Conservation (phyloP, 2,797 vertebrate species). For the Alexandromys oeconomus region DNA sequence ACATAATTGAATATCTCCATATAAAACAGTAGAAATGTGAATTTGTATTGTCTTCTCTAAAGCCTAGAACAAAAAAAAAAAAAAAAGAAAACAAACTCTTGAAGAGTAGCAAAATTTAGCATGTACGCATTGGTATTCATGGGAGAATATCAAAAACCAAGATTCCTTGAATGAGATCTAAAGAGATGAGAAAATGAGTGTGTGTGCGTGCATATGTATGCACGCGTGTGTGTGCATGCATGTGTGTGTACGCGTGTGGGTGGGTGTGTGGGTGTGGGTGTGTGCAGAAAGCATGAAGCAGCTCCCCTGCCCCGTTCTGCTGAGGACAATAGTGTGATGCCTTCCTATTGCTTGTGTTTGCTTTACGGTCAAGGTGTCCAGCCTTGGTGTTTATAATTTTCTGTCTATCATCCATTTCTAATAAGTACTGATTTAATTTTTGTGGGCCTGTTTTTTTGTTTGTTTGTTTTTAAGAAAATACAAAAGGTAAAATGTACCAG, state of each 20-base stretch:
- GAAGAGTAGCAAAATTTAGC: constrained; percentile 39
- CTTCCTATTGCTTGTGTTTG: constrained; percentile 69
- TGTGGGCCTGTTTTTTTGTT: constrained; percentile 83
- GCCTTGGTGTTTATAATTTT: constrained; percentile 75
- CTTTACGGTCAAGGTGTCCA: constrained; percentile 67
- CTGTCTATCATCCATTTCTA: constrained; percentile 75
- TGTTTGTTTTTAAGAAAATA: constrained; percentile 84
- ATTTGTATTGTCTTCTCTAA: constrained; percentile 34
- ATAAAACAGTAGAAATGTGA: constrained; percentile 56
- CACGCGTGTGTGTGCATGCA: fast-evolving
- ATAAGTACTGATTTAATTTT: constrained; percentile 84
- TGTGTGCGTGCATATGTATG: not conserved
- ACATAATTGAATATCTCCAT: constrained; percentile 28
- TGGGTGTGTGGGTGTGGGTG: too few relatives aligned
- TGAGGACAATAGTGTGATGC: constrained; percentile 7
- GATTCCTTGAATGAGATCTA: not conserved
- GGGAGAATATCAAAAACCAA: not conserved
- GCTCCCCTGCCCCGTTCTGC: not conserved
- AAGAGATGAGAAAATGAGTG: not conserved
- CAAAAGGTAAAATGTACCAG: constrained; percentile 84
- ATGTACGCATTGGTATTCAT: constrained; percentile 41
- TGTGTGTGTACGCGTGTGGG: not conserved
- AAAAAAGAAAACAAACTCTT: not conserved
- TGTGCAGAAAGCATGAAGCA: not conserved
- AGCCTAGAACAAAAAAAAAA: not conserved